Conservation (phyloP, 92 coral and sea anemone genomes). For the Bergia sp. region DNA sequence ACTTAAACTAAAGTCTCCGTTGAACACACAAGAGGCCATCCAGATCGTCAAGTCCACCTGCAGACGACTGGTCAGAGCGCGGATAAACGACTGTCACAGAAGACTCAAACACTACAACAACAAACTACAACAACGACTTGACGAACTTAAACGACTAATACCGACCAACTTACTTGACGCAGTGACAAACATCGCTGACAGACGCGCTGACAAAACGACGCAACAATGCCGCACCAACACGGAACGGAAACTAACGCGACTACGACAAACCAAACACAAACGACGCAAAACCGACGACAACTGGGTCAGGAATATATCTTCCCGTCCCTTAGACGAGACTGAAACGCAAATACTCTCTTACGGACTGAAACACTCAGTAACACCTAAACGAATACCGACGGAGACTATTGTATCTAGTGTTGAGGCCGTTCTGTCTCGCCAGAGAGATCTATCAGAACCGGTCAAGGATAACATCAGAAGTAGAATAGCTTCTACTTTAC, state of each 20-base stretch:
- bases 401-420: too few species aligned
- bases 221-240: constrained; percentile 30
- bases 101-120: constrained; percentile 49
- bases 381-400: too few species aligned
- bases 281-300: constrained; percentile 50
- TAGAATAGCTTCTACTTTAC: too few species aligned
- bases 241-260: constrained; percentile 41
- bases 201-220: constrained; percentile 53
- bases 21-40: constrained; percentile 60
- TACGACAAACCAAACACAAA: constrained; percentile 39
- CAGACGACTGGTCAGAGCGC: constrained; percentile 58
- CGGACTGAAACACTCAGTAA: too few species aligned
- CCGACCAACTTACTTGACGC: constrained; percentile 57
- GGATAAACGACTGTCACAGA: constrained; percentile 68
- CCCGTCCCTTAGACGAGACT: too few species aligned
- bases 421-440: too few species aligned
- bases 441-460: too few species aligned
- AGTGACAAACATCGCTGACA: constrained; percentile 43
- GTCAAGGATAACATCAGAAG: too few species aligned
- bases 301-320: too few species aligned
- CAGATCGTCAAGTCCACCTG: constrained; percentile 57
- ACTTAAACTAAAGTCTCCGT: constrained; percentile 51
- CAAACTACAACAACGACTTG: constrained; percentile 47
- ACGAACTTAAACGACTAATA: constrained; percentile 52
- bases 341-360: too few species aligned